A percentile compares a stretch with the other conserved stretches of the same genome.
Evolutionary conservation across 2,888 invertebrate genomes (phyloP).

Genomic region (Tenthredo distinguenda): DNA sequence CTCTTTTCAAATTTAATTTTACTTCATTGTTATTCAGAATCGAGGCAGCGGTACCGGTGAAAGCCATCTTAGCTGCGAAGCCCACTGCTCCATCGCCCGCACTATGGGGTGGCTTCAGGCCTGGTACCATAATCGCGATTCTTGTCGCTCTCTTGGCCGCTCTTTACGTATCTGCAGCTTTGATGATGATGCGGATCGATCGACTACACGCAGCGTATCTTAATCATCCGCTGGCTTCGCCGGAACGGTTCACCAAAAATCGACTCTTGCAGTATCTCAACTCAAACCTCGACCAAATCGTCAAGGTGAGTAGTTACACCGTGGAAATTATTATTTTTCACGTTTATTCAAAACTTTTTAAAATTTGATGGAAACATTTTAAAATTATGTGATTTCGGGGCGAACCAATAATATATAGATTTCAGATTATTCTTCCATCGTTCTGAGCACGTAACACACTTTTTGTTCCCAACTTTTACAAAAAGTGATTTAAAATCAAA

Average conservation of each 20-base stretch:
- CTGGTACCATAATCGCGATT: constrained; percentile 71
- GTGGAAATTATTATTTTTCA: no score
- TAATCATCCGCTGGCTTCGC: constrained; percentile 73
- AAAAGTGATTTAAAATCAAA: no score
- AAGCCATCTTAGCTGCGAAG: constrained; percentile 52
- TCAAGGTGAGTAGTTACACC: constrained; percentile 82
- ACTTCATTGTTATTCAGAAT: constrained; percentile 58
- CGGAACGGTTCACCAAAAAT: constrained; percentile 73
- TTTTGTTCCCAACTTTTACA: no score
- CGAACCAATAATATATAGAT: no score
- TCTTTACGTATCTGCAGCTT: constrained; percentile 73
- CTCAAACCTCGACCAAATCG: constrained; percentile 89
- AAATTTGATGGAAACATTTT: no score
- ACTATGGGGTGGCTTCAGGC: constrained; percentile 60
- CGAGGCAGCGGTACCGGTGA: constrained; percentile 60
- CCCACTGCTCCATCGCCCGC: not conserved
- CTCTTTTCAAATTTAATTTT: not conserved
- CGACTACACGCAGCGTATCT: constrained; percentile 73
- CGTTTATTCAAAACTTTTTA: not conserved
- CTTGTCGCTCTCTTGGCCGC: constrained; percentile 71
- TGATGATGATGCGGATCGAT: constrained; percentile 76
- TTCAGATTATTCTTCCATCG: no score
- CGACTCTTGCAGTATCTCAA: constrained; percentile 80
- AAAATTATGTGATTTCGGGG: no score
- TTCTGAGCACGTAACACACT: no score